A percentile compares a stretch with the other conserved stretches of the same genome.
These are phyloP conservation scores for Stegana nigrithorax DNA, from an alignment of 2,888 invertebrate genomes.

Conservation along the genomic window DNA sequence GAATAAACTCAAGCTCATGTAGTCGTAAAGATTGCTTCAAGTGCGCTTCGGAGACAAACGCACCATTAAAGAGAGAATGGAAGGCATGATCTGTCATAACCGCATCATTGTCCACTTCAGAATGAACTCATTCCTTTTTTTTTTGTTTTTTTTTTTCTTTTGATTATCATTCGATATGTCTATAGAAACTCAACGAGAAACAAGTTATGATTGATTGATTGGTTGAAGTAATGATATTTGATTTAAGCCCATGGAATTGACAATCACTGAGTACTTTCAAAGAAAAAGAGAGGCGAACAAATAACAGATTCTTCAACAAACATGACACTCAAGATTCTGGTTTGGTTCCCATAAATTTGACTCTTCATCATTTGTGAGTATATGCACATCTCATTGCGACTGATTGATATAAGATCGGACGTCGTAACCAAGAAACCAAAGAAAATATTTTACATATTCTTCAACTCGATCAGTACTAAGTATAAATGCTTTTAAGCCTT, in stretches of 20 bases:
- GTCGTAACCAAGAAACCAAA: slow-evolving; percentile 24
- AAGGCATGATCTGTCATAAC: slow-evolving; percentile 45
- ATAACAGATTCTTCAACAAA: background rate
- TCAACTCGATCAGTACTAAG: slow-evolving; percentile 36
- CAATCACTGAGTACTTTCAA: too few species aligned
- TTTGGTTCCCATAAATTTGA: slow-evolving; percentile 4
- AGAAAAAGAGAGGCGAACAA: background rate
- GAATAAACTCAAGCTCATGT: too few species aligned
- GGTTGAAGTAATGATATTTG: slow-evolving; percentile 53
- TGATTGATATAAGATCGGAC: background rate
- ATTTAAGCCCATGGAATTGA: slow-evolving; percentile 32
- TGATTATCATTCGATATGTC: too few species aligned
- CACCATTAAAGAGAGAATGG: slow-evolving; percentile 20
- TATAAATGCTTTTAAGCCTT: slow-evolving; percentile 50
- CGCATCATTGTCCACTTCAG: slow-evolving; percentile 45
- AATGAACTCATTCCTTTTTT: slow-evolving; percentile 39
- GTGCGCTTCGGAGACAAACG: slow-evolving; percentile 22
- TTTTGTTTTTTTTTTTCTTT: slow-evolving; percentile 9
- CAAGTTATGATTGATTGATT: slow-evolving; percentile 54
- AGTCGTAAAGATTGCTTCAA: slow-evolving; percentile 9
- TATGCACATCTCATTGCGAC: slow-evolving; percentile 2
- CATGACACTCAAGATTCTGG: slow-evolving; percentile 4
- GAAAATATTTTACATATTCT: slow-evolving; percentile 7
- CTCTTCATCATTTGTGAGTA: slow-evolving; percentile 6
- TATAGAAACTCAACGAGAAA: slow-evolving; percentile 24